Percentiles rank a stretch among this genome's conserved stretches.
Conservation (phyloP, 1,140 invertebrate genomes). For the Zaprionus nigranus region DNA sequence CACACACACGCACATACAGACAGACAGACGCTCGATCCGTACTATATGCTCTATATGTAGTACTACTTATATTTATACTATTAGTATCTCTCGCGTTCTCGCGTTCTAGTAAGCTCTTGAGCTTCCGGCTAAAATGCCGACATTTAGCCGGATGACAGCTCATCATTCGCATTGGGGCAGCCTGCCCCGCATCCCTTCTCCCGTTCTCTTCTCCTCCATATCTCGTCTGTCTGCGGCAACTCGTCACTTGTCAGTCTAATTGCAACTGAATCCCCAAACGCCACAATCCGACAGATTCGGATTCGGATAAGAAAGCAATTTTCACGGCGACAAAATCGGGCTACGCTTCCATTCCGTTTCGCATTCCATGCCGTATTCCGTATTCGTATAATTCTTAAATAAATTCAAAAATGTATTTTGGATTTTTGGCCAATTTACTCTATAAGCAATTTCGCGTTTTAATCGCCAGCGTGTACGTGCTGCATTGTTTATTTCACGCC, state of each 20-base stretch:
- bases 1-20: slow-evolving; percentile 41
- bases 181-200: not conserved
- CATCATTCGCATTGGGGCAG: slow-evolving; percentile 42
- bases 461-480: slow-evolving; percentile 38
- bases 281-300: slow-evolving; percentile 41
- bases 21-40: not conserved
- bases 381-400: not conserved
- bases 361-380: not conserved
- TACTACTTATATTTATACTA: slow-evolving; percentile 7
- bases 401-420: slow-evolving; percentile 29
- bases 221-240: slow-evolving; percentile 13
- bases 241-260: slow-evolving; percentile 76
- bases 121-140: slow-evolving; percentile 41
- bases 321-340: slow-evolving; percentile 28
- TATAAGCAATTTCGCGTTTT: slow-evolving; percentile 56
- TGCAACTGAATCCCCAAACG: slow-evolving; percentile 53
- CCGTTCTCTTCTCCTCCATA: not conserved
- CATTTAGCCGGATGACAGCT: slow-evolving; percentile 60
- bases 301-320: slow-evolving; percentile 36
- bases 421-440: slow-evolving; percentile 24
- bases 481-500: slow-evolving; percentile 59
- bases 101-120: slow-evolving; percentile 26
- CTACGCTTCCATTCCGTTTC: not conserved
- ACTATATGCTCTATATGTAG: slow-evolving; percentile 2
- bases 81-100: slow-evolving; percentile 2